Evolutionary conservation across 37 sponge, comb jelly and placozoan species (phyloP), one percentile per base, ranked within the genome.

Genomic region (Halichondria panicea): DNA sequence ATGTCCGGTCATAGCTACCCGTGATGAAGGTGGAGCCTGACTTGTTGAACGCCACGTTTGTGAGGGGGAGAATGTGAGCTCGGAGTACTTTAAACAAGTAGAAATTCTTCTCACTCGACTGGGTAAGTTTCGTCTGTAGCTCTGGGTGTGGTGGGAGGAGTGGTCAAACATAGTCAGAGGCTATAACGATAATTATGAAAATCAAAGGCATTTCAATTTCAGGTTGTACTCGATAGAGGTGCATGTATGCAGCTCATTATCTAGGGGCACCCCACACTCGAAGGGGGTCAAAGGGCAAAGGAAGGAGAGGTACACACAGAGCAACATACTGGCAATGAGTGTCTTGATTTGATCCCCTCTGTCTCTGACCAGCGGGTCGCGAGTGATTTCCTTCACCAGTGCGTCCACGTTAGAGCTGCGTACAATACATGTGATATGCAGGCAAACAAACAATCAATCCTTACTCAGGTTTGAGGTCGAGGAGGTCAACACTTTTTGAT

Each of bases 1-100:
- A 97, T 36, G 98, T 97, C 27, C 98, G 61, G 43, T 97, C 98
- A 68, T 97, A 97, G 78, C 98, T 97, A 2, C 98, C 98, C 44
- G 95, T 92, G 31, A 91, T 93, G 83, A 93, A 93, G 38, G 81
- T 89, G 4, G 98, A 92, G 15, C 98, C 98, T 59, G 93, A 77
- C 81, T 97, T 97, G 86, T 97, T 97, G 81, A 94, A 89, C 8
- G 93, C 93, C 4, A 97, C 81, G 58, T 97, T 97, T 12, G 98
- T 97, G 25, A 97, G 85, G 4, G 98, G 98, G 2, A 97, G 80
- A 19, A 91, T 82, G 74, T 97, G 98, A 52, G 95, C 92, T 30
- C 93, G 66, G 4, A 97, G 78, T 15, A 84, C 89, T 68, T 95
- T 95, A 73, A 92, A 88, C 55, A 95, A 63, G 38, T 77, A 81